Base-by-base conservation (phyloP, 2,888 invertebrate species). In the Caradrina kadenii region DNA sequence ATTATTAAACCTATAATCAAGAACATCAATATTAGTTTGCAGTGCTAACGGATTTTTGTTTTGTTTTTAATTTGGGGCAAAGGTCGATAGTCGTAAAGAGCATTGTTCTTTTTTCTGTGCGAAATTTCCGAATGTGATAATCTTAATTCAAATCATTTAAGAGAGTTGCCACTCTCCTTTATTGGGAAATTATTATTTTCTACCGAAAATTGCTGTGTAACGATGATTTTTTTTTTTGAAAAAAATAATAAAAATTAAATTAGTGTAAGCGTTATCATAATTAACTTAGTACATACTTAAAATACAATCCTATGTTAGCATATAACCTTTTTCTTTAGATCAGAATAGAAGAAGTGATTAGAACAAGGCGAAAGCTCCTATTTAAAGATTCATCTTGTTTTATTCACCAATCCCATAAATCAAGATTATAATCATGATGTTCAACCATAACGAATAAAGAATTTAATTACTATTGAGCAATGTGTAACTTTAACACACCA, bases 1-100 rank as follows among this genome's bases (percentile, higher is more conserved):
- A 77, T 81, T 80, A 77, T 63, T 35, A 53, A 80, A 77, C 69
- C 39, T 69, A 76, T 67, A 73, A 77, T 79, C 69, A 67, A 39
- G 54, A 60, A 74, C 65, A 55, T 74, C 53, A 74, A 69, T 54
- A 65, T 73, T 64, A 56, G 66, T 72, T 72, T 80, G 62, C 42
- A 39, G 26, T 61, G 45, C 31, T 71, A 77, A 80, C 80, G 76
- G 77, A 2, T 22, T 22, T 39, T 62, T 5, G 61, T 72, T 77
- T 70, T 62, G 53, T 65, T 79, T 60, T 54, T 11, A 50, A 63
- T 75, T 56, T 76, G 49, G 66, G 59, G 39, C 80, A 80, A 63
- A 78, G 80, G 76, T 71, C 71, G 52, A 35, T 62, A 54, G 22
- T 49, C 35, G 61, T 58, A 22, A 53, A 63, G 39, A 31, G 3